Evolutionary conservation across 2,888 invertebrate genomes (phyloP), one percentile per base, ranked within the genome.

Genomic region (Eristalis arbustorum): DNA sequence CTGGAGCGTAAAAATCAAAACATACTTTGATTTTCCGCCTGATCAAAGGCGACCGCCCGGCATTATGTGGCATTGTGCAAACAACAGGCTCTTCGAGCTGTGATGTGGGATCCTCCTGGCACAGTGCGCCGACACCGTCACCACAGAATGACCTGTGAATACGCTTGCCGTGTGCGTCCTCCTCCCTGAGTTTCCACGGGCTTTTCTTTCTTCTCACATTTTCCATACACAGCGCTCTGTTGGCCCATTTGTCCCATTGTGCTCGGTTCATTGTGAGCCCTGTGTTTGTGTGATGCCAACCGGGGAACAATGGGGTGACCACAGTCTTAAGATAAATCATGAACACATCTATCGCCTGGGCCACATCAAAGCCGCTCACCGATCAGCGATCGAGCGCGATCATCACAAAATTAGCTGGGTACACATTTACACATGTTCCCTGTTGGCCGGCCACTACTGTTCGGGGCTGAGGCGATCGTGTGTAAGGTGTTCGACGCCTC

Each of bases 11-110:
- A 87, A 87, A 83, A 87, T 87, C 87, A 87, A 87, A 87, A 87
- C 83, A 87, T 74, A 87, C 83, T 83, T 87, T 87, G 87, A 83
- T 87, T 87, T 87, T 87, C 87, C 83, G 87, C 83, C 87, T 79
- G 78, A 87, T 87, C 87, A 87, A 87, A 87, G 82, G 87, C 34
- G 56, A 64, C 80, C 83, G 74, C 82, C 72, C 61, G 68, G 57
- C 73, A 77, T 31, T 56, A 18, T 57, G 59, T 57, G 42, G 56
- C 69, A 76, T 85, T 85, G 82, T 74, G 77, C 82, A 85, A 85
- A 85, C 73, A 85, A 59, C 76, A 28, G 84, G 40, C 59, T 22
- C 49, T 56, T 68, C 57, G 42, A 63, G 34, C 74, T 49, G 49
- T 49, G 49, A 73, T 31, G n/a, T 69, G 59, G 66, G 67, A 71